phyloP scores from a whole-genome alignment of 2,113 vertebrate genomes.

The Pollimyrus isidori region DNA sequence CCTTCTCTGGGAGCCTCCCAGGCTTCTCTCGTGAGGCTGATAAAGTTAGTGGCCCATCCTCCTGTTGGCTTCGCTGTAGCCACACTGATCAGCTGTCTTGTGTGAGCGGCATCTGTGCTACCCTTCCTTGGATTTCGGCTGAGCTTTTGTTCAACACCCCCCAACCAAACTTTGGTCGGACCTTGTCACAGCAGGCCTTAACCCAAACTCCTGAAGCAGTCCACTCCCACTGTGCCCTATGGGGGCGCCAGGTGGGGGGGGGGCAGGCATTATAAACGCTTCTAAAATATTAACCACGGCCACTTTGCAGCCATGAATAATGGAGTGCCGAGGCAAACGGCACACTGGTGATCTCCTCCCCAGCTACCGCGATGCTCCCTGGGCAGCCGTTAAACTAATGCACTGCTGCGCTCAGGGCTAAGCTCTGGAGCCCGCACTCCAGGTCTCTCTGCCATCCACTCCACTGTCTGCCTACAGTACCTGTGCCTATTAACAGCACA shows the following conservation, averaged over 20 bases:
- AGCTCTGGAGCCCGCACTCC: slow-evolving; percentile 11
- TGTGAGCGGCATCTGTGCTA: not conserved
- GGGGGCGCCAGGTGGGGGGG: slow-evolving; percentile 31
- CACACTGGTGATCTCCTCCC: slow-evolving; percentile 54
- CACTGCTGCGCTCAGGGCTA: slow-evolving; percentile 50
- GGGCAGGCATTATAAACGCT: slow-evolving; percentile 66
- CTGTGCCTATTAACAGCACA: slow-evolving; percentile 1
- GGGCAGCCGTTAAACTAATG: slow-evolving; percentile 66
- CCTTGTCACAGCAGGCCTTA: not conserved
- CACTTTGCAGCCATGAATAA: slow-evolving; percentile 74
- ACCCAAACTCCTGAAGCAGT: not conserved
- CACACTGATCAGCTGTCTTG: not conserved
- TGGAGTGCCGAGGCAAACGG: slow-evolving; percentile 59
- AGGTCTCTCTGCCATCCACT: slow-evolving; percentile 5
- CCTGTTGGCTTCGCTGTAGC: no score
- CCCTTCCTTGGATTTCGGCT: not conserved
- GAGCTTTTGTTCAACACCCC: not conserved
- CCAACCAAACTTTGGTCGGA: not conserved
- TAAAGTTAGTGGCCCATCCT: not conserved
- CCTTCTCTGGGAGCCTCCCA: not conserved
- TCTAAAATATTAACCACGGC: slow-evolving; percentile 76
- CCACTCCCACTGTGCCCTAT: slow-evolving; percentile 33
- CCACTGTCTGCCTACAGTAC: not conserved
- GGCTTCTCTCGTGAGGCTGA: not conserved
- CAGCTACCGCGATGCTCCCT: slow-evolving; percentile 39